phyloP scores from a whole-genome alignment of 2,888 invertebrate genomes.

The Apamea anceps region DNA sequence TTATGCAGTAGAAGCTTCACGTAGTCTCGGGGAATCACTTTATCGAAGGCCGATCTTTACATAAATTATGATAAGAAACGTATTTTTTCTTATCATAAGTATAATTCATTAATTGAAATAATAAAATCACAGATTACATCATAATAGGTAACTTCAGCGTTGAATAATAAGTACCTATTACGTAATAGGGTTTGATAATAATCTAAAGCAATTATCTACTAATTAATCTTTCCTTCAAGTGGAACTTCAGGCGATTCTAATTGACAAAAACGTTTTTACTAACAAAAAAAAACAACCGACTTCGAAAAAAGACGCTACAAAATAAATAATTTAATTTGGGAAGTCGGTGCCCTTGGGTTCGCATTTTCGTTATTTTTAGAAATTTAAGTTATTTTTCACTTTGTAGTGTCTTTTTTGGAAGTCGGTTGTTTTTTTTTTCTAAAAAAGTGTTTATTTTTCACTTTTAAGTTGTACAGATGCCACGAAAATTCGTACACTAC shows the following conservation, averaged over 20 bases:
- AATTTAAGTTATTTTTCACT: too few species aligned
- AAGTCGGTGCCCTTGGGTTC: too few species aligned
- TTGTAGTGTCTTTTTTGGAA: too few species aligned
- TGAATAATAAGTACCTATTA: constrained; percentile 14
- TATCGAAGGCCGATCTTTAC: neutral
- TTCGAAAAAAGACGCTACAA: too few species aligned
- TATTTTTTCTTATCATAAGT: constrained; percentile 21
- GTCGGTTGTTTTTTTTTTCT: too few species aligned
- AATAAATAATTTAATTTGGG: too few species aligned
- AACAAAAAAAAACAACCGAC: too few species aligned
- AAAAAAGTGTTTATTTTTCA: too few species aligned
- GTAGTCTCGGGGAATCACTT: constrained; percentile 23
- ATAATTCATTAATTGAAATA: neutral
- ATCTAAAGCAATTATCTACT: neutral
- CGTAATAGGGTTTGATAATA: neutral
- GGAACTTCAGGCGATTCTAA: neutral
- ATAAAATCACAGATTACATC: constrained; percentile 13
- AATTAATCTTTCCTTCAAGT: neutral
- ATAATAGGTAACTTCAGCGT: neutral
- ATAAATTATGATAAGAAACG: constrained; percentile 5
- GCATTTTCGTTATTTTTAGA: too few species aligned
- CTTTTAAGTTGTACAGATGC: too few species aligned
- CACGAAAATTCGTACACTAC: too few species aligned
- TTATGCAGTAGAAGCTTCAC: neutral
- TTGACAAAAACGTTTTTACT: neutral